A percentile compares a stretch with the other conserved stretches of the same genome.
Evolutionary conservation across 2,888 invertebrate genomes (phyloP).

Genomic region (Philereme transversata): DNA sequence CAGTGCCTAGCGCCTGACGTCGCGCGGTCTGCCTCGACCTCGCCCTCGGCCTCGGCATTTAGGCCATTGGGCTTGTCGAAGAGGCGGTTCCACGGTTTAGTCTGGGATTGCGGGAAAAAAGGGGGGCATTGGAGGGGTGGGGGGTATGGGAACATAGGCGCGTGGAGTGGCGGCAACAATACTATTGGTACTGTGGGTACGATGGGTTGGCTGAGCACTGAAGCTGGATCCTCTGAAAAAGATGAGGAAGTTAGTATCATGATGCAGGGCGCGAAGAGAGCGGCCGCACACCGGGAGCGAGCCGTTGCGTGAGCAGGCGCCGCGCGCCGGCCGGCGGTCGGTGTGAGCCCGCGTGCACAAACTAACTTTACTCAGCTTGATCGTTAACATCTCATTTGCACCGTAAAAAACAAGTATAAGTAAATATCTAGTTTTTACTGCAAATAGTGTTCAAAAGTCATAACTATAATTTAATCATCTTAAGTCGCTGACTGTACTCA

Average conservation of each 20-base stretch:
- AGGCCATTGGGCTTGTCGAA: slow-evolving; percentile 23
- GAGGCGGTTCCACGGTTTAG: slow-evolving; percentile 27
- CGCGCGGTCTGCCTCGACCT: background rate
- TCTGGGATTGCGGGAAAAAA: slow-evolving; percentile 22
- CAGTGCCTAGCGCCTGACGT: background rate
- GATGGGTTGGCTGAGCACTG: slow-evolving; percentile 19
- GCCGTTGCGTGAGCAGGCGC: too few relatives aligned
- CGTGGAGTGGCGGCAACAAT: slow-evolving; percentile 32
- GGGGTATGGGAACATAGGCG: slow-evolving; percentile 21
- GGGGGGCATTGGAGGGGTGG: slow-evolving; percentile 23
- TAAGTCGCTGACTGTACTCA: too few relatives aligned
- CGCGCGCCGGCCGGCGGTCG: too few relatives aligned
- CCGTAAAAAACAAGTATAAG: too few relatives aligned
- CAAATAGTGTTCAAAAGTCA: too few relatives aligned
- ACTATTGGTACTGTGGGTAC: slow-evolving; percentile 25
- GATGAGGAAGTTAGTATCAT: slow-evolving; percentile 2
- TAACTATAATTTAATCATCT: too few relatives aligned
- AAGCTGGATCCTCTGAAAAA: slow-evolving; percentile 14
- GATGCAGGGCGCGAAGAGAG: too few relatives aligned
- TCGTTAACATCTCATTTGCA: too few relatives aligned
- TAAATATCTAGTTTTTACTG: background rate
- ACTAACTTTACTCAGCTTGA: too few relatives aligned
- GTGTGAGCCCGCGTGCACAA: too few relatives aligned
- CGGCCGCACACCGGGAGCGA: too few relatives aligned
- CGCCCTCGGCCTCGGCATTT: background rate